Percentiles rank a stretch among this genome's conserved stretches.
phyloP scores from a whole-genome alignment of 1,140 invertebrate species.

The Pogonomyrmex californicus region DNA sequence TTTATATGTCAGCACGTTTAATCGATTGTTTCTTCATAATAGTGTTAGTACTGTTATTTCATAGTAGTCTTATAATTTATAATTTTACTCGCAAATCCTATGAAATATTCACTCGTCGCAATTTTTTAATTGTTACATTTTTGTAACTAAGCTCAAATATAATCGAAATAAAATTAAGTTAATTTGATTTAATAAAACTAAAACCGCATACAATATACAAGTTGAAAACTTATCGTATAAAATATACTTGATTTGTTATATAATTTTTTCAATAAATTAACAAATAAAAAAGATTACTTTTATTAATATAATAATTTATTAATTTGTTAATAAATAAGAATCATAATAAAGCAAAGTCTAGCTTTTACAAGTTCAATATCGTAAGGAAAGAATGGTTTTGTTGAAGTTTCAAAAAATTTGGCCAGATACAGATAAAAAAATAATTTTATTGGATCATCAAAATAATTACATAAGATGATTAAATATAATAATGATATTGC shows the following conservation, averaged over 20 bases:
- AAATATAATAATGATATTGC: too few species aligned
- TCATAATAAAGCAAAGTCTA: too few species aligned
- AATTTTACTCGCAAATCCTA: not conserved
- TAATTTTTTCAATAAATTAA: not conserved
- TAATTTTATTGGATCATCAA: too few species aligned
- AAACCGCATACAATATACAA: not conserved
- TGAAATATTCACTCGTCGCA: not conserved
- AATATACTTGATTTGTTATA: not conserved
- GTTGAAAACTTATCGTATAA: not conserved
- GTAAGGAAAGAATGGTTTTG: too few species aligned
- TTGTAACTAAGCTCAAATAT: not conserved
- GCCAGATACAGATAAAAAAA: too few species aligned
- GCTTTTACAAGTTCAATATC: too few species aligned
- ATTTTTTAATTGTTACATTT: not conserved
- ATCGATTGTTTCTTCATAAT: not conserved
- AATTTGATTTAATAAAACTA: not conserved
- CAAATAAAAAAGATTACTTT: not conserved
- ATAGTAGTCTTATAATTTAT: not conserved
- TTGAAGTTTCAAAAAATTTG: too few species aligned
- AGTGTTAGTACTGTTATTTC: not conserved
- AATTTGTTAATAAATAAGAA: not conserved
- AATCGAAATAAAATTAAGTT: not conserved
- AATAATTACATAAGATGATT: too few species aligned
- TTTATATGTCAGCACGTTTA: constrained; percentile 6
- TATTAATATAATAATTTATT: not conserved